Conservation (phyloP, 2,113 vertebrate genomes). For the Amphilophus citrinellus region DNA sequence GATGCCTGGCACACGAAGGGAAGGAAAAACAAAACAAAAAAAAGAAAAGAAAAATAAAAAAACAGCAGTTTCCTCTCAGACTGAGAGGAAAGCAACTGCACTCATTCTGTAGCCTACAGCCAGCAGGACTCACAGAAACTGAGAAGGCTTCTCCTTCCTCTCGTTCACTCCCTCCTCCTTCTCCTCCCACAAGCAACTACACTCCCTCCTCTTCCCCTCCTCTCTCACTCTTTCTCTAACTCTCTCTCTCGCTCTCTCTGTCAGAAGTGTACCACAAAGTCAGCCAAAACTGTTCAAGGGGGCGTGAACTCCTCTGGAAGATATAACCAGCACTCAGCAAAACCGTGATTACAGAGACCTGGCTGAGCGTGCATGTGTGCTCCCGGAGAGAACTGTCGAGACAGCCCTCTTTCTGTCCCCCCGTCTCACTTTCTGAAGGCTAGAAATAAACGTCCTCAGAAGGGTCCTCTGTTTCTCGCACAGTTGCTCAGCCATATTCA, state of each 20-base stretch:
- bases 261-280: slow-evolving; percentile 81
- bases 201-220: slow-evolving; percentile 68
- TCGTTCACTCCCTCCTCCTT: slow-evolving; percentile 72
- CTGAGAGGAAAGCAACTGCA: slow-evolving; percentile 71
- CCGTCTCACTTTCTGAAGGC: slow-evolving; percentile 58
- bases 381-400: slow-evolving; percentile 84
- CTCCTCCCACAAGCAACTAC: slow-evolving; percentile 78
- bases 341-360: slow-evolving; percentile 80
- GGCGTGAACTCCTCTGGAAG: slow-evolving; percentile 86
- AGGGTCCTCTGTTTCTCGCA: background rate
- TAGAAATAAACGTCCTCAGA: slow-evolving; percentile 72
- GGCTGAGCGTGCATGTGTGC: slow-evolving; percentile 50
- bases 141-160: slow-evolving; percentile 73
- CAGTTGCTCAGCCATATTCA: background rate
- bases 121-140: slow-evolving; percentile 76
- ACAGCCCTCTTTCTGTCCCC: slow-evolving; percentile 69
- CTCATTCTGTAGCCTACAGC: slow-evolving; percentile 78
- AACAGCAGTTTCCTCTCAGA: slow-evolving; percentile 63
- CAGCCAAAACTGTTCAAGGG: slow-evolving; percentile 84
- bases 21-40: slow-evolving; percentile 19
- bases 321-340: slow-evolving; percentile 80
- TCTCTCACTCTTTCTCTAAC: background rate
- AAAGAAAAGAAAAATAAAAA: slow-evolving; percentile 3
- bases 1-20: slow-evolving; percentile 32
- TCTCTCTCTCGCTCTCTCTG: slow-evolving; percentile 50